Conservation (phyloP, 2,797 vertebrate genomes). For the Agapornis canus region DNA sequence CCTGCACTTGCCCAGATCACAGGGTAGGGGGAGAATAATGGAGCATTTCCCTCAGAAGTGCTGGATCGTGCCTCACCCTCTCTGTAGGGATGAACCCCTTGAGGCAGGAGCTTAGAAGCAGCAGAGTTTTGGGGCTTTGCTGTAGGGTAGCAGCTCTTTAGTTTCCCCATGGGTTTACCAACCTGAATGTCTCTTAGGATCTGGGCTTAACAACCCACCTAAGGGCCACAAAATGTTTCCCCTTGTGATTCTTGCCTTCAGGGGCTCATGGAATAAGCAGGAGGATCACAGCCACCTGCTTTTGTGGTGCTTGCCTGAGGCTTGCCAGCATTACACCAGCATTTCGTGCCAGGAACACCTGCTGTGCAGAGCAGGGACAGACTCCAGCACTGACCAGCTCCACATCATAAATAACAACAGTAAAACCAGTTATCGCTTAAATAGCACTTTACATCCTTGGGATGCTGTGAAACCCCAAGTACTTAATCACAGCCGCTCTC, state of each 20-base stretch:
- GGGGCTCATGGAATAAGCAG: background rate
- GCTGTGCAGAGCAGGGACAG: background rate
- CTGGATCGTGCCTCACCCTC: background rate
- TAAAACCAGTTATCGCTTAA: conserved; percentile 10
- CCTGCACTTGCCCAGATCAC: accelerated
- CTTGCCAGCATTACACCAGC: background rate
- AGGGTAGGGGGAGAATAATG: background rate
- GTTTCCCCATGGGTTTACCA: background rate
- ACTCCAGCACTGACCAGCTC: background rate
- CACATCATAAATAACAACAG: conserved; percentile 31
- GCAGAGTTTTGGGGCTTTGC: accelerated
- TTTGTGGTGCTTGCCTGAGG: background rate
- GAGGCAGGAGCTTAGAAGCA: accelerated
- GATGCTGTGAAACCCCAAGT: conserved; percentile 29
- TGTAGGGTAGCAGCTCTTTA: background rate
- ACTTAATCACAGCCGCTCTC: conserved; percentile 29
- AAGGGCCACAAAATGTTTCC: accelerated
- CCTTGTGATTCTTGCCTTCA: background rate
- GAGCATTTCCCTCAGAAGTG: background rate
- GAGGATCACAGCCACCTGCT: background rate
- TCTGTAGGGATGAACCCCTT: accelerated
- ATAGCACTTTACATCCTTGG: background rate
- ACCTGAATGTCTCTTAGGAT: accelerated
- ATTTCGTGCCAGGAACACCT: background rate
- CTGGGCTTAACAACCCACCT: background rate